phyloP scores from a whole-genome alignment of 2,113 vertebrate genomes.

The cat (Felis catus) region F.catus_Fca126_mat1.0 CM031412.1:222800001-222800500 shows the following conservation, averaged over 20 bases:
- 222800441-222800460: not conserved
- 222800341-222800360: not conserved
- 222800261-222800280: not conserved
- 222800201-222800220: not conserved
- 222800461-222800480: slow-evolving; percentile 45
- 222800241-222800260: not conserved
- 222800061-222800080: not conserved
- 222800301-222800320: not conserved
- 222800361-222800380: not conserved
- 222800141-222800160: not conserved
- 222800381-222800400: accelerated
- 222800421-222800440: not conserved
- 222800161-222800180: not conserved
- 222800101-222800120: not conserved
- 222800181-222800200: not conserved
- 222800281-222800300: not conserved
- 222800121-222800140: not conserved
- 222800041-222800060: not conserved
- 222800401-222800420: not conserved
- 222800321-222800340: not conserved
- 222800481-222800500: not conserved
- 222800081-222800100: not conserved
- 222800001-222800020: not conserved
- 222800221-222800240: not conserved
- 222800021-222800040: not conserved